A percentile compares a stretch with the other conserved stretches of the same genome.
Conservation (phyloP, 1,140 invertebrate genomes). For the Atopsyche davidsoni region DNA sequence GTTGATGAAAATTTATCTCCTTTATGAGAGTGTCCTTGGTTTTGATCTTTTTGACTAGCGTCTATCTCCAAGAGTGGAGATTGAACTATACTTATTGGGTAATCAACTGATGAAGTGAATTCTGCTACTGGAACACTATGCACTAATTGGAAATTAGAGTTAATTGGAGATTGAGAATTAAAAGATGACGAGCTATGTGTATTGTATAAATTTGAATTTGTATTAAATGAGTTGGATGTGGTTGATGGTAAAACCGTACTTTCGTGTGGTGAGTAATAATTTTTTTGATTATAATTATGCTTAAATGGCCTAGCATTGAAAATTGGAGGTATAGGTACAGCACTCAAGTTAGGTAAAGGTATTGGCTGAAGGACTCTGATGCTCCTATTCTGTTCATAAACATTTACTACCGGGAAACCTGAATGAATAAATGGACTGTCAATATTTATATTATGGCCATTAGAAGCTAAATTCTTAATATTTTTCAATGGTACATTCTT, state of each 20-base stretch:
- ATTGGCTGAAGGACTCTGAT: constrained; percentile 47
- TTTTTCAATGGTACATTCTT: too few relatives aligned
- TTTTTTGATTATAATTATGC: neutral
- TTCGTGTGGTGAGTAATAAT: neutral
- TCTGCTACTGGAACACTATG: constrained; percentile 57
- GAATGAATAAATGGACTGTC: constrained; percentile 17
- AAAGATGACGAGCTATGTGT: neutral
- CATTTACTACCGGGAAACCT: constrained; percentile 5
- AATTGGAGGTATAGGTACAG: constrained; percentile 50
- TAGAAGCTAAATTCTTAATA: too few relatives aligned
- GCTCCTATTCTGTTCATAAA: constrained; percentile 32
- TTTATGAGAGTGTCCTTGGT: constrained; percentile 25
- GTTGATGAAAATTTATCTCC: constrained; percentile 12
- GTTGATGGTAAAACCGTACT: neutral
- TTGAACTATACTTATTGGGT: constrained; percentile 56
- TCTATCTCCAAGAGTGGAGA: constrained; percentile 57
- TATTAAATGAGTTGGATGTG: neutral
- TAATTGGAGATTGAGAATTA: constrained; percentile 22
- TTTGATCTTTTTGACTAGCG: constrained; percentile 33
- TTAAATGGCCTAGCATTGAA: constrained; percentile 53
- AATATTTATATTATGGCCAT: too few relatives aligned
- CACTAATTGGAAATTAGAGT: constrained; percentile 29
- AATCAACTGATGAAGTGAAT: constrained; percentile 58
- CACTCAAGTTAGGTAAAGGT: constrained; percentile 49
- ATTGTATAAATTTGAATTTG: constrained; percentile 2